Base-by-base conservation (phyloP, 2,888 invertebrate genomes). In the Tenodera sinensis region DNA sequence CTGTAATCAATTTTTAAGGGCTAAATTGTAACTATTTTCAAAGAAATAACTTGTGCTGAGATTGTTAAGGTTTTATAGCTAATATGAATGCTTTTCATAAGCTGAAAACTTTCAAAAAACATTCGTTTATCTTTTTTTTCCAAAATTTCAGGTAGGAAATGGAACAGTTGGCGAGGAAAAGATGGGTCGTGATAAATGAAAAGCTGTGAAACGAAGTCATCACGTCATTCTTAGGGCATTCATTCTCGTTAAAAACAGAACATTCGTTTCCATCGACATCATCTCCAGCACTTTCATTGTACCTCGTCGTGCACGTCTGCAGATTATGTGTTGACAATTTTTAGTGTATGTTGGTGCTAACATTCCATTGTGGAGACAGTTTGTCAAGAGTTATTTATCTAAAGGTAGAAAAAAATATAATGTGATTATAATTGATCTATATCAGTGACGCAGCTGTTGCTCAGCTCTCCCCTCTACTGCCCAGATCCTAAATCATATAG, bases 141-240 rank as follows among this genome's bases (percentile, higher is more conserved):
- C 88, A 89, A 90, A 90, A 90, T 90, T 90, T 89, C 90, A 90
- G 90, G 90, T 83, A 87, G 89, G 88, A 89, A 90, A 89, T 87
- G 84, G 89, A 88, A 84, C 90, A 47, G 83, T 47, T 89, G 89
- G 89, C 83, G 86, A 89, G 71, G 87, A 71, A 83, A 90, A 88
- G 89, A 87, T 87, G 88, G 87, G 82, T 88, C 90, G 86, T 88
- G 85, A 88, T 89, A 88, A 87, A 84, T 88, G 85, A 88, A 81
- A 84, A 12, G 28, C 28, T 27, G 88, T 42, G 71, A 88, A 47
- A 34, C 54, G 42, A 88, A 88, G 88, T 83, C 88, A 71, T 71
- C 54, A 71, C 54, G 25, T 71, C 54, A 71, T 71, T 20, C 15
- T 71, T 20, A 25, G 54, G 54, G 25, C 54, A 71, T 71, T 71